These are phyloP conservation scores for Epizoanthus stellaris DNA, from an alignment of 92 coral and sea anemone genomes.

Conservation along the genomic window DNA sequence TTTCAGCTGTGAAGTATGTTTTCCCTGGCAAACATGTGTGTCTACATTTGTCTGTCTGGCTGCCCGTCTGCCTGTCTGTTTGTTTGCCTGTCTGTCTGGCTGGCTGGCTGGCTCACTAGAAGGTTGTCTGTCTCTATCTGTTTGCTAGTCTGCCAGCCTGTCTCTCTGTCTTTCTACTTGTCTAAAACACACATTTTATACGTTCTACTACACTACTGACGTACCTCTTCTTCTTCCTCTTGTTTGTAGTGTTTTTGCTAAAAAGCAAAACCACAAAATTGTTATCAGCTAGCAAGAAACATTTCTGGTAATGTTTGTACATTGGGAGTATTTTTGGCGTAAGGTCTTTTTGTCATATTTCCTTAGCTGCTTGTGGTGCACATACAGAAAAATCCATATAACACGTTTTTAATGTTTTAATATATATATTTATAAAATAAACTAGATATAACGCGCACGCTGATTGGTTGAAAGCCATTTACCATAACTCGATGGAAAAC, in stretches of 20 bases:
- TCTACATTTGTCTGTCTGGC: neutral
- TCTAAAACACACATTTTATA: neutral
- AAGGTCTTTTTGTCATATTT: too few relatives aligned
- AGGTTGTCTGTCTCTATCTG: neutral
- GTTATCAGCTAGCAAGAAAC: too few relatives aligned
- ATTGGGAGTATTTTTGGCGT: too few relatives aligned
- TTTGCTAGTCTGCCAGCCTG: neutral
- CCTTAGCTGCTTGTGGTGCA: too few relatives aligned
- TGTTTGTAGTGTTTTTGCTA: conserved; percentile 17
- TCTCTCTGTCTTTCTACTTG: neutral
- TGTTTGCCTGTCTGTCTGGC: neutral
- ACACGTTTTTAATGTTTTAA: too few relatives aligned
- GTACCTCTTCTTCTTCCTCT: conserved; percentile 35
- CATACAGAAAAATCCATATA: too few relatives aligned
- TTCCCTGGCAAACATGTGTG: neutral
- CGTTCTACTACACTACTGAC: neutral
- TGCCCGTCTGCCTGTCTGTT: neutral
- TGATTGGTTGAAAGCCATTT: too few relatives aligned
- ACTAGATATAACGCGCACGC: too few relatives aligned
- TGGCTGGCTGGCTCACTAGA: neutral
- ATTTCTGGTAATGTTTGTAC: too few relatives aligned
- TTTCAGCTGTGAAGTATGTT: neutral
- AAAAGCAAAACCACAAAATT: neutral
- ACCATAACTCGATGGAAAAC: too few relatives aligned
- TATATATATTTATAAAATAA: too few relatives aligned